phyloP scores from a whole-genome alignment of 2,888 invertebrate genomes.

The Lissonota sp. region DNA sequence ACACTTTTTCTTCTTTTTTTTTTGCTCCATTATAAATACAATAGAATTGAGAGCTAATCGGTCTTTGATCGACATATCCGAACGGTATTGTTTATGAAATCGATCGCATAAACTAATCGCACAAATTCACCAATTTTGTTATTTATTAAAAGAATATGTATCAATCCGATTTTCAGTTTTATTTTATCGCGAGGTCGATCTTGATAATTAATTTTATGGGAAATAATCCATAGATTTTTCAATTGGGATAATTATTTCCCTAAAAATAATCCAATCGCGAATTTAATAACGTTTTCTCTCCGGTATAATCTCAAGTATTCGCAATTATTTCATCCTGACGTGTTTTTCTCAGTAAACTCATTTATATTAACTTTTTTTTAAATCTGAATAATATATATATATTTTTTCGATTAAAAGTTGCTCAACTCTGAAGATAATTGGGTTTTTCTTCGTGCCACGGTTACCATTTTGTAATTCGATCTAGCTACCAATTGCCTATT shows the following conservation, averaged over 20 bases:
- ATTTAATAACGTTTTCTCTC: too few relatives aligned
- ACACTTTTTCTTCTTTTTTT: neutral
- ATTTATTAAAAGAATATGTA: too few relatives aligned
- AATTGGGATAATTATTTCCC: neutral
- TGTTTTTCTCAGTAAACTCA: too few relatives aligned
- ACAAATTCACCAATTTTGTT: too few relatives aligned
- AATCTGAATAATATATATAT: neutral
- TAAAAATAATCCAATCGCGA: too few relatives aligned
- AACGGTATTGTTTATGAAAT: too few relatives aligned
- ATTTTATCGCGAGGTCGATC: too few relatives aligned
- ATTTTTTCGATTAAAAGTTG: neutral
- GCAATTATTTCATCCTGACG: too few relatives aligned
- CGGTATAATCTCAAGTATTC: too few relatives aligned
- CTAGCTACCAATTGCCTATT: slow-evolving; percentile 43
- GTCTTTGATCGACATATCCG: neutral
- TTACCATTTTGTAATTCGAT: slow-evolving; percentile 26
- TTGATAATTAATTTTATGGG: too few relatives aligned
- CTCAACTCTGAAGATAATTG: neutral
- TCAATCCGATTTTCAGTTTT: neutral
- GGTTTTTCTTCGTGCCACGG: neutral
- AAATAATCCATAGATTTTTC: neutral
- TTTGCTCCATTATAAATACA: neutral
- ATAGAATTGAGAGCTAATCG: neutral
- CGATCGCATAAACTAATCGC: too few relatives aligned
- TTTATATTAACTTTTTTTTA: neutral